phyloP scores from a whole-genome alignment of 2,113 vertebrate species.

The Tiliqua scincoides region DNA sequence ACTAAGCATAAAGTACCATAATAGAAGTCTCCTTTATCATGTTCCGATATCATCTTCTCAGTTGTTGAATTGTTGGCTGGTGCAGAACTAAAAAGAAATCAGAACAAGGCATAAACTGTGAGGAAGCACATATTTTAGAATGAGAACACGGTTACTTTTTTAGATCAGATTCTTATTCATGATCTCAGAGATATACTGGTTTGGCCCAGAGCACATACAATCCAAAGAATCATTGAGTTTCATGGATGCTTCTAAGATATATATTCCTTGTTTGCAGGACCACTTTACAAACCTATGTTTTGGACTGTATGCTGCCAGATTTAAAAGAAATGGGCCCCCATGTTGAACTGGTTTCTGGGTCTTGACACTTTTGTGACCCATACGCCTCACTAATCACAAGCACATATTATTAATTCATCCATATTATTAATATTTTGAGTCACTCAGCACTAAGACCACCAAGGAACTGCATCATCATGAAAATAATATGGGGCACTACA shows the following conservation, averaged over 20 bases:
- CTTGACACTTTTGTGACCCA: not conserved
- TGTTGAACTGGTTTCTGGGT: not conserved
- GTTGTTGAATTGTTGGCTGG: constrained; percentile 65
- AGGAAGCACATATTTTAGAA: not conserved
- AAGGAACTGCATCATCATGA: not conserved
- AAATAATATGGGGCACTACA: not conserved
- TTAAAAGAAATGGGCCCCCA: not conserved
- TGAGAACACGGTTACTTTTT: not conserved
- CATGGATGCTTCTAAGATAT: not conserved
- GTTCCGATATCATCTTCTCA: constrained; percentile 68
- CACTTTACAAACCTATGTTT: not conserved
- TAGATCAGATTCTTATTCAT: not conserved
- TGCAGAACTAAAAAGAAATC: constrained; percentile 64
- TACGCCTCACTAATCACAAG: not conserved
- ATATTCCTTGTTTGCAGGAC: too few species aligned
- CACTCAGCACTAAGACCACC: not conserved
- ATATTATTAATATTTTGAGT: not conserved
- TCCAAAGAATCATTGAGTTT: not conserved
- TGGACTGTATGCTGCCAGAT: not conserved
- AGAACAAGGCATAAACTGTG: constrained; percentile 10
- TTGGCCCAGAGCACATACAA: not conserved
- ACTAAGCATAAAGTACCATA: constrained; percentile 64
- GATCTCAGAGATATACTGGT: not conserved
- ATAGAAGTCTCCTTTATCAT: constrained; percentile 65
- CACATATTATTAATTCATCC: not conserved